Evolutionary conservation across 2,113 vertebrate species (phyloP).

Genomic region (Corythaeola cristata): DNA sequence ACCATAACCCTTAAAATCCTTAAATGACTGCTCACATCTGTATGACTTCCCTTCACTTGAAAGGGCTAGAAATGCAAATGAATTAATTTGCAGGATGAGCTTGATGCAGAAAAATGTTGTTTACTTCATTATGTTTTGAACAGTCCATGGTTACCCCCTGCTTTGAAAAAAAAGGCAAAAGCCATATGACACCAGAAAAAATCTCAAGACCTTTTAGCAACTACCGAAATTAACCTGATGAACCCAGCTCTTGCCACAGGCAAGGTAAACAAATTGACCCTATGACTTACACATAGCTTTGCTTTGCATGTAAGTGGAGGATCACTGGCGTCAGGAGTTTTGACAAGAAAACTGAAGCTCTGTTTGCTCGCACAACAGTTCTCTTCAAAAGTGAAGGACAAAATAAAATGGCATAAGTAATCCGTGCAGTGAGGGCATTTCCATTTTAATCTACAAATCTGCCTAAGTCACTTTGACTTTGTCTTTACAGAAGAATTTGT

Average conservation of each 20-base stretch:
- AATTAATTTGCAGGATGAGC: slow-evolving; percentile 52
- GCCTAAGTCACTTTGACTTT: not conserved
- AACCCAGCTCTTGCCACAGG: slow-evolving; percentile 34
- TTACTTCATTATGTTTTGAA: slow-evolving; percentile 42
- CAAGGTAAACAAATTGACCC: slow-evolving; percentile 57
- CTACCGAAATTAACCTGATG: slow-evolving; percentile 50
- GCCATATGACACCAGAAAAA: slow-evolving; percentile 18
- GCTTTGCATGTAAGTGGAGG: not conserved
- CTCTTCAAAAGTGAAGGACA: slow-evolving; percentile 31
- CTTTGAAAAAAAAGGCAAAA: not conserved
- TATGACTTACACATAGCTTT: slow-evolving; percentile 45
- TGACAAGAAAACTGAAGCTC: slow-evolving; percentile 16
- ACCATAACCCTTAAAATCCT: not conserved
- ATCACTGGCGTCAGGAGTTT: slow-evolving; percentile 27
- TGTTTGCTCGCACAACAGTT: slow-evolving; percentile 1
- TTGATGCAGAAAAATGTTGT: slow-evolving; percentile 48
- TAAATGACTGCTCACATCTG: slow-evolving; percentile 13
- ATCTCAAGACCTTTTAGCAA: not conserved
- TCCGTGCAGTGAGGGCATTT: not conserved
- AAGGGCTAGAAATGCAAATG: slow-evolving; percentile 58
- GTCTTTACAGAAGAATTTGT: not conserved
- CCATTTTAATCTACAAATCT: not conserved
- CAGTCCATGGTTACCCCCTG: slow-evolving; percentile 22
- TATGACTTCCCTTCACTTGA: slow-evolving; percentile 10
- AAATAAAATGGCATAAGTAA: not conserved